Base-by-base conservation (phyloP, 37 sponge, comb jelly and placozoan genomes). In the Tethya wilhelma region DNA sequence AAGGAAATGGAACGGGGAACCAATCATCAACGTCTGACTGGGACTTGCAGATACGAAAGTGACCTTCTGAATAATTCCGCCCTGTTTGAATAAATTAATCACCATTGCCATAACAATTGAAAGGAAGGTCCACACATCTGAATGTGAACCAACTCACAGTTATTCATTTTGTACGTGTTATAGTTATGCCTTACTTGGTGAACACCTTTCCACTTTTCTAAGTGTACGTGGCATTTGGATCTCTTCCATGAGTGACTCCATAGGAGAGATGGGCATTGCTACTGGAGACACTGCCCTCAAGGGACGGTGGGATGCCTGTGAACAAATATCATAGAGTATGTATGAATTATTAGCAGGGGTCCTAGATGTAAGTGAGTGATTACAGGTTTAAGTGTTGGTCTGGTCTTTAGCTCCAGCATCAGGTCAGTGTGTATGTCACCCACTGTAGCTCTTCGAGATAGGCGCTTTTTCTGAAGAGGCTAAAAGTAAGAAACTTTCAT, bases 161-260 rank as follows among this genome's bases (percentile, higher is more conserved):
- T 23, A n/a, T 7, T 23, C 28, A 60, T 60, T 7, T 6, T 60
- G 63, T n/a, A 60, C n/a, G n/a, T n/a, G n/a, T n/a, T 60, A 60
- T 26, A 60, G 22, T 32, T 64, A 32, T 34, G 34, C 32, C 66
- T 28, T 29, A 64, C 66, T 64, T n/a, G 66, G 66, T 4, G 66
- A 64, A 29, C 4, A 2, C 32, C 66, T 28, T 20, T 64, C 66
- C 66, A 64, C 66, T 34, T 64, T 58, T 39, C 76, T 58, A 26
- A 75, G 76, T 28, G 60, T 37, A 37, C 38, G 76, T 37, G 76
- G 76, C 3, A 62, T 75, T 26, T 26, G 28, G 22, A 75, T 56
- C 62, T 75, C 76, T 37, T 14, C 25, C 60, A 75, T 56, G 20
- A 75, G 76, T 12, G 42, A 39, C 41, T 75, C 76, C 62, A 56